Base-by-base conservation (phyloP, 2,113 vertebrate species). In the Coregonus clupeaformis region DNA sequence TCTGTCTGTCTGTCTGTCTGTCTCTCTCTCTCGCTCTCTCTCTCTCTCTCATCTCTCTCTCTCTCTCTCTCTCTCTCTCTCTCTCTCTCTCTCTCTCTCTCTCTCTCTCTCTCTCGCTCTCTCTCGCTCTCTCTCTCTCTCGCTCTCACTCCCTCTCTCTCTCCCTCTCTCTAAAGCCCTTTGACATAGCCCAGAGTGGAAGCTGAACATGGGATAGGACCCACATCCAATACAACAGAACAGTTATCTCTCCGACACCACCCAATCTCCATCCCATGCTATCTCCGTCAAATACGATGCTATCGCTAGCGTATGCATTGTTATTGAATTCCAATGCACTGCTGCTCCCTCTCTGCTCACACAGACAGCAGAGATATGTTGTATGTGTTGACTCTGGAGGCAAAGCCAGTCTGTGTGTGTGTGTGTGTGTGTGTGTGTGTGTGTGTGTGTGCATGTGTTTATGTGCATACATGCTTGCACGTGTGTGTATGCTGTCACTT, bases 251-350 rank as follows among this genome's bases (percentile, higher is more conserved):
- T 68, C 36, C 77, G 75, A 84, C 75, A 74, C 76, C 82, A 66
- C 78, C 83, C 82, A 72, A 77, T 82, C 77, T 49, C 47, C 47
- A 49, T 49, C 12, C 75, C 86, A 89, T 89, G 80, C 71, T 85
- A 88, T 91, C 87, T 57, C 75, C 73, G 52, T 49, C 52, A 80
- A 90, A 87, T 72, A 80, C 77, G 87, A 90, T 87, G 78, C 77
- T 82, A 86, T 88, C 88, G 70, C 63, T 76, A 73, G 32, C 76
- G 76, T 80, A 76, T 76, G 75, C 75, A 80, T 65, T 83, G 73
- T 83, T 84, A 89, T 86, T 84, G 84, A 83, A 89, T 84, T 88
- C 73, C 87, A 89, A 90, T 85, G 80, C 79, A 75, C 71, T 75
- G 68, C 77, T n/a, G 65, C 71, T 62, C 62, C 30, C 60, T 73